Evolutionary conservation across 2,113 vertebrate species (phyloP).

Genomic region (Capricornis sumatraensis): DNA sequence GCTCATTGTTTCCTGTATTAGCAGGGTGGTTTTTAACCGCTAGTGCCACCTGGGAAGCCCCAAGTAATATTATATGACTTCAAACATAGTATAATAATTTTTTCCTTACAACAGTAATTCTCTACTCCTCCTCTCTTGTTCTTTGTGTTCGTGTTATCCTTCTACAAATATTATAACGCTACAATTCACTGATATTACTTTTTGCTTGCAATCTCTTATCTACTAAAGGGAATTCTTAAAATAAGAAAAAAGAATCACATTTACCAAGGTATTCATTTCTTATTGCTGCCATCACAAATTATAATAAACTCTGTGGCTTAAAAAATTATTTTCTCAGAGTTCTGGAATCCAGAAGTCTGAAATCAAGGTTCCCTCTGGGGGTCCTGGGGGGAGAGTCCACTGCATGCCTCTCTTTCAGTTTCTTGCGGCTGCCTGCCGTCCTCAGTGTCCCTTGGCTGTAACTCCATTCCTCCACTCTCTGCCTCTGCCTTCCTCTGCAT

Average conservation of each 20-base stretch:
- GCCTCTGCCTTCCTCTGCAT: neutral
- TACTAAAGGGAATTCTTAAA: neutral
- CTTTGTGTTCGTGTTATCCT: neutral
- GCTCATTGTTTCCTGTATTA: neutral
- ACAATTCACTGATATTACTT: neutral
- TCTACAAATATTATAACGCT: neutral
- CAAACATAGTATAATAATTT: neutral
- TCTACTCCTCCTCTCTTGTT: neutral
- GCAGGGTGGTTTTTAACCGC: neutral
- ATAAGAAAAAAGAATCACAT: neutral
- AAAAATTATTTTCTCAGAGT: neutral
- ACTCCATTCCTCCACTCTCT: neutral
- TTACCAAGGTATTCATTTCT: neutral
- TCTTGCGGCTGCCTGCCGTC: neutral
- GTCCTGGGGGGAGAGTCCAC: neutral
- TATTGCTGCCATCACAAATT: neutral
- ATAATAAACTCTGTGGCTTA: neutral
- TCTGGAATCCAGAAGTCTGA: neutral
- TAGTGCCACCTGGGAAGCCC: neutral
- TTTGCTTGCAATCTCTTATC: neutral
- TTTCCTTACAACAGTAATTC: neutral
- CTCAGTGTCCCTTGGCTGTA: too few species aligned
- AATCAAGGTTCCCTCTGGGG: neutral
- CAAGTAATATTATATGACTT: neutral
- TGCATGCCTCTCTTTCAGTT: neutral